Base-by-base conservation (phyloP, 2,113 vertebrate species). In the Tricholaema leucomelas region DNA sequence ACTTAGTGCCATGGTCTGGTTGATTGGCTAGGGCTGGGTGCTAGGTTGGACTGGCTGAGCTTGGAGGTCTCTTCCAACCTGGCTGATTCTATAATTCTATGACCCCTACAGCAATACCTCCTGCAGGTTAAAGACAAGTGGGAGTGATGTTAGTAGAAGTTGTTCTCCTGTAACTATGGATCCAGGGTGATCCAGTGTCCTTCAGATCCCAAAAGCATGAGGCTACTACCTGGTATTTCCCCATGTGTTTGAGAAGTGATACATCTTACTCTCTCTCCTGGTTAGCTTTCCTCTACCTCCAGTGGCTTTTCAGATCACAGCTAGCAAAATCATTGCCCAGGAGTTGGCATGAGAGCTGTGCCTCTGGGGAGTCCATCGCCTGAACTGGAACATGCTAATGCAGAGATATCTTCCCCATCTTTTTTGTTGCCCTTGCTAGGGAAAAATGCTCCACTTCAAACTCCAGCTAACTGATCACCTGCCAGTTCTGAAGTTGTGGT, bases 391-490 rank as follows among this genome's bases (percentile, higher is more conserved):
- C n/a, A n/a, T n/a, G n/a, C 20, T 60, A 64, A 72, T 78, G 87
- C 64, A 88, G 76, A 94, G 88, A 90, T 67, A 78, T 42, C 17
- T 88, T 90, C 46, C 46, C 60, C 25, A 73, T n/a, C 24, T 71
- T 77, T 88, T 88, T 50, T 67, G 50, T 52, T 94, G 87, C 40
- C 73, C 66, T 92, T 73, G 40, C 90, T 87, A 77, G 36, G 54
- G 46, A 42, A 75, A 93, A 94, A 86, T 33, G 20, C 15, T 80
- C 24, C n/a, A 14, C 33, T 95, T 87, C 20, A 79, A 88, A 63
- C 31, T 87, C 35, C 79, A 87, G 81, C 66, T 92, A 80, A 88
- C 71, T 48, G 77, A 93, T 92, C 60, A 78, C 73, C 81, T 92
- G 71, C 58, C 83, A 91, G 58, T 76, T 76, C 76, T 79, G 71